Base-by-base conservation (phyloP, 2,888 invertebrate genomes). In the Seira musarum region DNA sequence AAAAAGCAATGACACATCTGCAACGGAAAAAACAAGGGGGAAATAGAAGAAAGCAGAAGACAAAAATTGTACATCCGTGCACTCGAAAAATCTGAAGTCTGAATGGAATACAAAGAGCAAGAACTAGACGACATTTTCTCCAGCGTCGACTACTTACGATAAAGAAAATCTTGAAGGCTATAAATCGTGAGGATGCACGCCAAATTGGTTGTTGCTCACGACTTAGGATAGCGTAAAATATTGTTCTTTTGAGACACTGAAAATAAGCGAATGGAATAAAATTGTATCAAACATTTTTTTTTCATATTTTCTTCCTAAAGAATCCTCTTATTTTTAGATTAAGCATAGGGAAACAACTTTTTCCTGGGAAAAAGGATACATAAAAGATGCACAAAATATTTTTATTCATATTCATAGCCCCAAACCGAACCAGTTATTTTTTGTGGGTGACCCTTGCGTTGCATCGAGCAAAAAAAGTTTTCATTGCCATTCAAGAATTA, bases 171-270 rank as follows among this genome's bases (percentile, higher is more conserved):
- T 2, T 71, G 77, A 78, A 78, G 61, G 77, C 77, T 66, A 78
- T 78, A 78, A 71, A 78, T 78, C 71, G 66, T 78, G 35, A 30
- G 30, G 61, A 40, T 78, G 77, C 77, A 78, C 70, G 66, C 71
- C 77, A 78, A 78, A 78, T 78, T 78, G 71, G 78, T 78, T 72
- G 78, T 71, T 78, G 72, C 78, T 78, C 78, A 72, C 78, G 30
- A 78, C 67, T 72, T 78, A 35, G 69, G 63, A 61, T 67, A 67
- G 72, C 72, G 72, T 78, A 72, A 78, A 78, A 78, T 78, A 78
- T 78, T 78, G 66, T 78, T 67, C 78, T 78, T 72, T 72, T 66
- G 78, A 78, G 78, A 72, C 78, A 61, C 67, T 72, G 66, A 78
- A 78, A 75, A 61, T 64, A 73, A 65, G 24, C 30, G 30, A 30